Conservation (phyloP, 2,113 vertebrate species). For the Shinisaurus crocodilurus region DNA sequence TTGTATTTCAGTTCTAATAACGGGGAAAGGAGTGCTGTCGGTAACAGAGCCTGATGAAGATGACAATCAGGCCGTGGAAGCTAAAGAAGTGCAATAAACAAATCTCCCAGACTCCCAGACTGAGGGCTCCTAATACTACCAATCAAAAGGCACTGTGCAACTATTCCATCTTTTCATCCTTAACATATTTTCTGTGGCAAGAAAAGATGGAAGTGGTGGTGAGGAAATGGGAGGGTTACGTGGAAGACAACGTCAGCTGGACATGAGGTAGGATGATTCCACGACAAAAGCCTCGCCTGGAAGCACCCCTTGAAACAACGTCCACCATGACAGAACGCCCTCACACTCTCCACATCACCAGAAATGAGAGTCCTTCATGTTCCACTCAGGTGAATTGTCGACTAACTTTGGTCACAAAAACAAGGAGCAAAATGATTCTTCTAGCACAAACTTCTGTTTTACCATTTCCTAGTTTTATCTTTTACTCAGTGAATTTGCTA, state of each 20-base stretch:
- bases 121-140: neutral
- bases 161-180: neutral
- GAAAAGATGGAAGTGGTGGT: neutral
- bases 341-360: constrained; percentile 42
- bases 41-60: constrained; percentile 47
- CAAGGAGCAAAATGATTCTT: constrained; percentile 57
- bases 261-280: neutral
- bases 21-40: constrained; percentile 48
- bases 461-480: constrained; percentile 49
- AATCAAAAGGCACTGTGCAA: neutral
- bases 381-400: constrained; percentile 63
- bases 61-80: constrained; percentile 6
- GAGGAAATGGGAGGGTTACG: too few species aligned
- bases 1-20: constrained; percentile 45
- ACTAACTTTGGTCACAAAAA: constrained; percentile 45
- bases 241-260: too few species aligned
- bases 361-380: constrained; percentile 65
- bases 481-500: neutral
- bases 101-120: constrained; percentile 39
- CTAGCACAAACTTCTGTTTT: constrained; percentile 49
- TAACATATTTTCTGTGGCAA: neutral
- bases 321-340: constrained; percentile 41
- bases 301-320: neutral
- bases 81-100: constrained; percentile 37
- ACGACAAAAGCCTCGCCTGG: neutral